Evolutionary conservation across 2,797 vertebrate species (phyloP), one percentile per base, ranked within the genome.

Genomic region (Loris lydekkerianus): DNA sequence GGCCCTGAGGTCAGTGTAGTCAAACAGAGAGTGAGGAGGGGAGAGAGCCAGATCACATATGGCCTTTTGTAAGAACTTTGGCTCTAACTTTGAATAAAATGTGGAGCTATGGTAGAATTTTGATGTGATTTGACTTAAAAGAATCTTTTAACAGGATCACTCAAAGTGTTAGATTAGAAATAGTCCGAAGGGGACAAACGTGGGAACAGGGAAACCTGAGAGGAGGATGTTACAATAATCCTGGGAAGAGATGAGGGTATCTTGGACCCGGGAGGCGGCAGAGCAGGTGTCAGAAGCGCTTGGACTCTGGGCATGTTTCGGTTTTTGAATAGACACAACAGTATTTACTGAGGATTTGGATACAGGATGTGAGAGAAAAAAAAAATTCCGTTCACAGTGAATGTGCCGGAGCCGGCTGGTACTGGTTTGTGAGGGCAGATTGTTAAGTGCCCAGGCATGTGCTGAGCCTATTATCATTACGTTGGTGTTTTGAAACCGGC

Each of bases 391-490:
- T 37, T 87, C 49, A 2, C 2, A 25, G 67, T 2, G 23, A 58
- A 31, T 3, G 10, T 34, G 65, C 11, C 27, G 63, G 53, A 29
- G 31, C 6, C 7, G 2, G 27, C n/a, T 56, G 43, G 1, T 0
- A 4, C 1, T 2, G 29, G 82, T 23, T 29, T 10, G 2, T 2
- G 4, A 5, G 65, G 67, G 37, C 89, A 1, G 5, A 20, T 0
- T 18, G 43, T 34, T 65, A 82, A 40, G 13, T 0, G 10, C 10
- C 46, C 31, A 14, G 37, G 67, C 31, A 60, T 40, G 31, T 21
- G n/a, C 20, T 0, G 17, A 77, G 11, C 84, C 40, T 34, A 21
- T 8, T 34, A 61, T 15, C 43, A 27, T 11, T 7, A 34, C 3
- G 8, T 10, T 10, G 15, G 63, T 43, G 29, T 17, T 53, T 29